Evolutionary conservation across 2,888 invertebrate species (phyloP), one percentile per base, ranked within the genome.

Genomic region (Petrophora chlorosata): DNA sequence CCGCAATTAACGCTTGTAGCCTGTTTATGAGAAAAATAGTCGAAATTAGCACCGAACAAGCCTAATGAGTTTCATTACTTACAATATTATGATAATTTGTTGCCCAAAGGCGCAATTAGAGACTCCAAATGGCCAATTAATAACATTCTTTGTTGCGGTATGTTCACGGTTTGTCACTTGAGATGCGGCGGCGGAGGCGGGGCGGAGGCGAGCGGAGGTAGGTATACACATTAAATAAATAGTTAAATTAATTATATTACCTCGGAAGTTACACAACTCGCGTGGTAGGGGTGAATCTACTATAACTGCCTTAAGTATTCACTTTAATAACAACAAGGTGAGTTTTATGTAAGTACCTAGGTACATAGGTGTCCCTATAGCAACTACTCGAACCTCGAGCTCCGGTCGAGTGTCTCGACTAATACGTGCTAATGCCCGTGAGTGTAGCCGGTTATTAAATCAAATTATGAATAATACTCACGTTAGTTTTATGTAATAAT

Each of bases 131-230:
- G 53, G 51, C 44, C 53, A 64, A 65, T 66, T 59, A 61, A 51
- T 55, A 48, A 41, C 33, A 55, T 55, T 56, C 57, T 50, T 48
- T 5, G 39, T 44, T 30, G 45, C 35, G 52, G 53, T 30, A 47
- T 56, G 56, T 60, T 64, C 66, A 63, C 65, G 63, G 54, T 53
- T 52, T 59, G 61, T 53, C 67, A 54, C 61, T 47, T 23, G 35
- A 42, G 46, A 35, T 38, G 39, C 36, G 32, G 26, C 36, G 39
- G 28, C 30, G 32, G 14, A 8, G 15, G n/a, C 14, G 29, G 23
- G 5, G 5, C 10, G n/a, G n/a, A n/a, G n/a, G n/a, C n/a, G n/a
- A n/a, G n/a, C n/a, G n/a, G n/a, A n/a, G n/a, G n/a, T n/a, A n/a
- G n/a, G n/a, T n/a, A n/a, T n/a, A n/a, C n/a, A n/a, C 30, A 39